A percentile compares a stretch with the other conserved stretches of the same genome.
These are phyloP conservation scores for Canis aureus DNA, from an alignment of 2,113 vertebrate genomes.

Conservation along the genomic window DNA sequence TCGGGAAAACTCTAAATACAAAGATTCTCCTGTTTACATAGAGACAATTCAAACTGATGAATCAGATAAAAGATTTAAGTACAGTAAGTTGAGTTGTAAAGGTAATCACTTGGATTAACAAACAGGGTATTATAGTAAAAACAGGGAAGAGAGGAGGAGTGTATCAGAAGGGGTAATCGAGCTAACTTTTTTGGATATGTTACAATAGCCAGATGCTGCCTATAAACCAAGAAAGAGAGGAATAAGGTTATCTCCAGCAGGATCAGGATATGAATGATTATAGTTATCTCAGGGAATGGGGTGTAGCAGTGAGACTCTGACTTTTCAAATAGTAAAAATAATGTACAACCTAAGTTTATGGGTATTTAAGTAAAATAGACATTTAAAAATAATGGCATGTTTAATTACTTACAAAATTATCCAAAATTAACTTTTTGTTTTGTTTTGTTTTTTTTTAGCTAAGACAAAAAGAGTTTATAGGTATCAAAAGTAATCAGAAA, in stretches of 20 bases:
- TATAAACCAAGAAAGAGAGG: background rate
- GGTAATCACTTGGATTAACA: background rate
- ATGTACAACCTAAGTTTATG: background rate
- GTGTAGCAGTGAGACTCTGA: background rate
- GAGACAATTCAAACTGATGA: background rate
- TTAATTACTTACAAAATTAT: background rate
- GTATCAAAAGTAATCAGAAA: background rate
- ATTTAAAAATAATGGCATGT: background rate
- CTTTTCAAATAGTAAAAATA: background rate
- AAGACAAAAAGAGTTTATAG: background rate
- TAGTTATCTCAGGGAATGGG: background rate
- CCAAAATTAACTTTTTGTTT: background rate
- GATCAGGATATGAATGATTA: background rate
- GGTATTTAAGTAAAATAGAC: background rate
- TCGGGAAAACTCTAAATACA: background rate
- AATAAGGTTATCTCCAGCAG: no score
- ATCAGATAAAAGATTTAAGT: background rate
- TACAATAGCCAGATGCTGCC: background rate
- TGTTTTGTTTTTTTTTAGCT: background rate
- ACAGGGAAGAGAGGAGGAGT: no score
- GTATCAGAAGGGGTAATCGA: fast-evolving
- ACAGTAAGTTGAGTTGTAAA: background rate
- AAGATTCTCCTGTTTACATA: background rate
- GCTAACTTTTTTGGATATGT: background rate
- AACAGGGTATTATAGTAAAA: background rate